Evolutionary conservation across 2,797 vertebrate genomes (phyloP).

Genomic region (Sebastes hubbsi): DNA sequence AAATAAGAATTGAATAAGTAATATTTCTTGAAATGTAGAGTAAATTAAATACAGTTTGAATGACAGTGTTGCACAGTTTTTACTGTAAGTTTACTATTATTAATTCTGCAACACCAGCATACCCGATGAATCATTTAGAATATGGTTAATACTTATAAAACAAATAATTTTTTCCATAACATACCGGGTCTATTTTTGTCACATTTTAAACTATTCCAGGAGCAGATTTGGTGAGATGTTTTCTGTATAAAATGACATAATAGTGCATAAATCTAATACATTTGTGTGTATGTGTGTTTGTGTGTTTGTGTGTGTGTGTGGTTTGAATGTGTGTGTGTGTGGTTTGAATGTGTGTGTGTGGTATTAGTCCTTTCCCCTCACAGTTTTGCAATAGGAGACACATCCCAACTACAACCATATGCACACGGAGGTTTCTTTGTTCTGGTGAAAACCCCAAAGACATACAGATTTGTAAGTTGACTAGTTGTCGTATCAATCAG

Average conservation of each 20-base stretch:
- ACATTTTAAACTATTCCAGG: background rate
- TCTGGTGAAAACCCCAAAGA: conserved; percentile 90
- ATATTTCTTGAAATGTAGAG: too few relatives aligned
- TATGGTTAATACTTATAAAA: background rate
- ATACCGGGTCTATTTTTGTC: background rate
- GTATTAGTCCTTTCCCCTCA: conserved; percentile 90
- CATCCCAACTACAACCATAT: conserved; percentile 89
- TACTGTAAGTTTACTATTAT: background rate
- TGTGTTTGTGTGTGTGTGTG: background rate
- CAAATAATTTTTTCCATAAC: background rate
- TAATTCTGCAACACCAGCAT: background rate
- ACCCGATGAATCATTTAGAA: background rate
- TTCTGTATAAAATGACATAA: background rate
- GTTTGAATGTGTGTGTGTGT: conserved; percentile 34
- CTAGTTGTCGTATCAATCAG: background rate
- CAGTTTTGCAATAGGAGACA: conserved; percentile 94
- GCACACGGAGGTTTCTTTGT: conserved; percentile 94
- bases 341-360: conserved; percentile 44
- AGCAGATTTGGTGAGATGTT: background rate
- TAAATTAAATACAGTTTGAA: background rate
- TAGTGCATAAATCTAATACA: background rate
- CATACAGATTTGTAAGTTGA: conserved; percentile 91
- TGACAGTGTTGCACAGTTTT: background rate
- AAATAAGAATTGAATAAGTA: too few relatives aligned
- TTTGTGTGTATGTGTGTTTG: background rate